phyloP scores from a whole-genome alignment of 2,797 vertebrate genomes.

The Melanotaenia pygmaea region DNA sequence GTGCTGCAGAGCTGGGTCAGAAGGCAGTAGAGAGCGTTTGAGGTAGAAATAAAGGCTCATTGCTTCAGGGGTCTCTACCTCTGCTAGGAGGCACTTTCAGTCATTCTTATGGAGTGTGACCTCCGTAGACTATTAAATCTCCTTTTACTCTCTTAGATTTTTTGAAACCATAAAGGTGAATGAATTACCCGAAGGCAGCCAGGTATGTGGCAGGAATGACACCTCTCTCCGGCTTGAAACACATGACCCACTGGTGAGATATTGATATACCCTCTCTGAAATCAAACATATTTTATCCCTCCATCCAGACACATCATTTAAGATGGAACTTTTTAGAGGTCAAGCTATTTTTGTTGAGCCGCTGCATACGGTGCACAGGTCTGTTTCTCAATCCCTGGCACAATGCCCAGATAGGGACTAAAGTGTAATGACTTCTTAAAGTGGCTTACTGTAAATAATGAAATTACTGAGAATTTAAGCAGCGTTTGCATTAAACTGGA shows the following conservation, averaged over 20 bases:
- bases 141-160: constrained; percentile 69
- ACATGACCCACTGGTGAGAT: constrained; percentile 63
- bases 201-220: constrained; percentile 65
- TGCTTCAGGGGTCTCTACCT: constrained; percentile 66
- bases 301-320: constrained; percentile 55
- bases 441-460: constrained; percentile 67
- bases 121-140: constrained; percentile 78
- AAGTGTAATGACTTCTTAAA: constrained; percentile 61
- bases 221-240: constrained; percentile 64
- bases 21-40: constrained; percentile 62
- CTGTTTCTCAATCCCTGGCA: constrained; percentile 47
- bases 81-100: constrained; percentile 67
- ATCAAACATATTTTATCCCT: constrained; percentile 69
- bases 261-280: constrained; percentile 68
- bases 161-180: constrained; percentile 67
- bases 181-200: constrained; percentile 70
- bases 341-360: constrained; percentile 60
- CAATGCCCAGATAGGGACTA: constrained; percentile 42
- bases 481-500: constrained; percentile 47
- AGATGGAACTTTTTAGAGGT: constrained; percentile 65
- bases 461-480: constrained; percentile 49
- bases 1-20: constrained; percentile 65
- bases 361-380: constrained; percentile 24
- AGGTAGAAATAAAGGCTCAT: constrained; percentile 78
- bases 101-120: constrained; percentile 80